Evolutionary conservation across 2,888 invertebrate genomes (phyloP).

Genomic region (Archips xylosteana): DNA sequence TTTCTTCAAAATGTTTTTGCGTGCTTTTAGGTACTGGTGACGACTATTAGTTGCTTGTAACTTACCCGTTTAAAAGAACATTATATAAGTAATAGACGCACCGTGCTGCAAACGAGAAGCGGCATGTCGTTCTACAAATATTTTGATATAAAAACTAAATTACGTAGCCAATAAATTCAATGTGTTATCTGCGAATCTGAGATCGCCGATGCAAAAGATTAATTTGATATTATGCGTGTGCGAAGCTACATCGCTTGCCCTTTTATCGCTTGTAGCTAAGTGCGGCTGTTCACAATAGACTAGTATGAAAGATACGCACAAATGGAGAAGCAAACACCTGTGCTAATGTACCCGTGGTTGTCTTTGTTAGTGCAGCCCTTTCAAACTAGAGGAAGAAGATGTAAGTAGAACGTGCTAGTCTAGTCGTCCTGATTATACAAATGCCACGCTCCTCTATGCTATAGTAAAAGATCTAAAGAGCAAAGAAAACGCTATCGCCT

Average conservation of each 20-base stretch:
- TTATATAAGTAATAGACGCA: not conserved
- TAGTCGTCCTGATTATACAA: not conserved
- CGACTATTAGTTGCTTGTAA: not conserved
- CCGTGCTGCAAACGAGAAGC: not conserved
- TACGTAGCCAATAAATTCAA: not conserved
- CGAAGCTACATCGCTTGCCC: not conserved
- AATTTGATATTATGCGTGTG: not conserved
- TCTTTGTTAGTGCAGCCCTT: not conserved
- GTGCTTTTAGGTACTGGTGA: not conserved
- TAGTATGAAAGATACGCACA: not conserved
- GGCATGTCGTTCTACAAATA: not conserved
- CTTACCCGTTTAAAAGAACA: not conserved
- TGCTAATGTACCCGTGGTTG: not conserved
- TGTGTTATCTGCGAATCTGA: conserved; percentile 2
- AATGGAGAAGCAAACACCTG: not conserved
- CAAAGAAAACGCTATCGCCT: not conserved
- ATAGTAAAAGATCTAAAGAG: conserved; percentile 10
- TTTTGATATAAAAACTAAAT: not conserved
- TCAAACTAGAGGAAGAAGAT: not conserved
- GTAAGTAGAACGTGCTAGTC: not conserved
- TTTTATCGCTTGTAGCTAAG: conserved; percentile 1
- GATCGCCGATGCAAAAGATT: conserved; percentile 1
- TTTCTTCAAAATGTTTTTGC: not conserved
- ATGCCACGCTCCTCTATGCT: not conserved
- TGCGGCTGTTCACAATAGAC: not conserved